Evolutionary conservation across 2,888 invertebrate species (phyloP).

Genomic region (Chymomyza procnemis): DNA sequence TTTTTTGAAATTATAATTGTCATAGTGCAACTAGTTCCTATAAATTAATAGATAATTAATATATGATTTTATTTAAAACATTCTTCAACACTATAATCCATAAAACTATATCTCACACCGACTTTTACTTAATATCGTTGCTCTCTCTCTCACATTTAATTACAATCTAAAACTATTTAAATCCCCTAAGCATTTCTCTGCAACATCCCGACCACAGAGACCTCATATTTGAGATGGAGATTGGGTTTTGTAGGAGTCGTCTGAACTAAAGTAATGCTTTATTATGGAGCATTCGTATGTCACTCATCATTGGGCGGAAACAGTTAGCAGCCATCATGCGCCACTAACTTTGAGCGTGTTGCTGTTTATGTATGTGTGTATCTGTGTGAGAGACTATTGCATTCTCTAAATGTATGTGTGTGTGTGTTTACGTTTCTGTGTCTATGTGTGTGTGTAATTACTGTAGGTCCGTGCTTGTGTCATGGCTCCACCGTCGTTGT

Average conservation of each 20-base stretch:
- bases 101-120: no score
- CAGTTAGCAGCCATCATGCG: conserved; percentile 58
- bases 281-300: conserved; percentile 60
- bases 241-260: conserved; percentile 9
- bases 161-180: neutral
- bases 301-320: conserved; percentile 60
- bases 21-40: no score
- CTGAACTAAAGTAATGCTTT: conserved; percentile 43
- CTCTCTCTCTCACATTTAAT: neutral
- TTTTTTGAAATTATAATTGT: no score
- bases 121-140: no score
- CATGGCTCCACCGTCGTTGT: conserved; percentile 44
- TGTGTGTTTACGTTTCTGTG: conserved; percentile 31
- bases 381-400: conserved; percentile 12
- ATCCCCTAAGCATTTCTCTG: neutral
- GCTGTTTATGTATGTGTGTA: conserved; percentile 27
- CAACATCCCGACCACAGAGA: neutral
- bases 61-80: no score
- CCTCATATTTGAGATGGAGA: neutral
- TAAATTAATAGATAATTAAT: no score
- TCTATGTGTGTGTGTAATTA: conserved; percentile 53
- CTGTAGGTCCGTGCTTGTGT: conserved; percentile 64
- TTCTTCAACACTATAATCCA: no score
- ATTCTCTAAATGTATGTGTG: conserved; percentile 14
- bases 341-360: conserved; percentile 12